Conservation (phyloP, 2,797 vertebrate species). For the Babyrousa celebensis region DNA sequence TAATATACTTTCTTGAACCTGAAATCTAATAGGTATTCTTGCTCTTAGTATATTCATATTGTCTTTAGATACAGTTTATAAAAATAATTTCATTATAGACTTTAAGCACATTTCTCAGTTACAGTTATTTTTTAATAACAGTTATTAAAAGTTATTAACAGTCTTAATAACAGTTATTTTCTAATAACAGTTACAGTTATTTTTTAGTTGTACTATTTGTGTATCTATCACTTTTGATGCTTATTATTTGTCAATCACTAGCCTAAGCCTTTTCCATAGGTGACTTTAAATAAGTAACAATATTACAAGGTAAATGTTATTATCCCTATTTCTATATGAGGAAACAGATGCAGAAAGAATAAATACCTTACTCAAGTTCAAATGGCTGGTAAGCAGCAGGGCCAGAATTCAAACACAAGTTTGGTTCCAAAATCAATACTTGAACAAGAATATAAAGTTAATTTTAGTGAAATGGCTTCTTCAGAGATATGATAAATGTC, state of each 20-base stretch:
- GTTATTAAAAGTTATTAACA: neutral
- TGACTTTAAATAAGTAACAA: neutral
- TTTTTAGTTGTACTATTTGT: neutral
- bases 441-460: neutral
- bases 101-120: neutral
- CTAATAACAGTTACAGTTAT: neutral
- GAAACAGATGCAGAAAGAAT: slow-evolving; percentile 18
- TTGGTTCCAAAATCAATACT: neutral
- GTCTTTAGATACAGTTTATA: slow-evolving; percentile 32
- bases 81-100: neutral
- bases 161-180: too few species aligned
- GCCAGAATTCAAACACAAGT: slow-evolving; percentile 41
- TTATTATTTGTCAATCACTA: slow-evolving; percentile 12
- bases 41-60: neutral
- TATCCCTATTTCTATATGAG: slow-evolving; percentile 30
- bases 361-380: slow-evolving; percentile 16
- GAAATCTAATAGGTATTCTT: neutral
- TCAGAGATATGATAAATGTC: slow-evolving; percentile 14
- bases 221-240: neutral
- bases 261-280: neutral
- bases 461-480: slow-evolving; percentile 45
- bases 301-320: neutral
- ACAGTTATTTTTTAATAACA: neutral
- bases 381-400: slow-evolving; percentile 41
- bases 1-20: slow-evolving; percentile 43